Base-by-base conservation (phyloP, 2,797 vertebrate genomes). In the Hafferia zeledoni region DNA sequence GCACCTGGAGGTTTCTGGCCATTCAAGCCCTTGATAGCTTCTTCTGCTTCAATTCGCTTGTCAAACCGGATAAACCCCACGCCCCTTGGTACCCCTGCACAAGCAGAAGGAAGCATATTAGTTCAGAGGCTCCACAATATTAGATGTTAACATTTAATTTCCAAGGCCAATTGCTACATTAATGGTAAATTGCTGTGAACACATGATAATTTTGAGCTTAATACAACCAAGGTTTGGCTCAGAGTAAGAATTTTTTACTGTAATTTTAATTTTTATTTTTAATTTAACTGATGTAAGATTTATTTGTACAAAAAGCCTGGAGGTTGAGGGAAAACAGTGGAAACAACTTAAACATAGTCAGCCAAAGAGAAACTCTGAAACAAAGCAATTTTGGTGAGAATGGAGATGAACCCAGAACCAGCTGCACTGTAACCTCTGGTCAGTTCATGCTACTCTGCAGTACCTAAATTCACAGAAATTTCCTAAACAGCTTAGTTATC, bases 31-130 rank as follows among this genome's bases (percentile, higher is more conserved):
- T 99, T 99, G 96, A 99, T 99, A 94, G 99, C 99, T 98, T 99
- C 99, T 98, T 99, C 99, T 22, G 99, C 99, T 95, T 99, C 99
- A 93, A 99, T 98, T 87, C 99, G 97, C 90, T 99, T 99, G 97
- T 99, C 99, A 96, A 99, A 99, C 47, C 99, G 99, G 92, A 99
- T 99, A 97, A 99, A 99, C 47, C 99, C 99, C 61, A 99, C 99
- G 4, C 99, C 99, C 95, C 99, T 99, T 95, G 99, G 99, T 87
- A 99, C 98, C 17, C 99, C 99, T 99, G 96, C 56, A 89, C 23
- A 95, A 60, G 33, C 74, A 71, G 55, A 88, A 91, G 41, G 25
- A 77, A 65, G 15, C 10, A 76, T 8, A 56, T 74, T 50, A 90
- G 80, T 82, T 86, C 43, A 50, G 20, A 77, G 3, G 61, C 6